Evolutionary conservation across 2,113 vertebrate genomes (phyloP).

Genomic region (Spermophilus dauricus): DNA sequence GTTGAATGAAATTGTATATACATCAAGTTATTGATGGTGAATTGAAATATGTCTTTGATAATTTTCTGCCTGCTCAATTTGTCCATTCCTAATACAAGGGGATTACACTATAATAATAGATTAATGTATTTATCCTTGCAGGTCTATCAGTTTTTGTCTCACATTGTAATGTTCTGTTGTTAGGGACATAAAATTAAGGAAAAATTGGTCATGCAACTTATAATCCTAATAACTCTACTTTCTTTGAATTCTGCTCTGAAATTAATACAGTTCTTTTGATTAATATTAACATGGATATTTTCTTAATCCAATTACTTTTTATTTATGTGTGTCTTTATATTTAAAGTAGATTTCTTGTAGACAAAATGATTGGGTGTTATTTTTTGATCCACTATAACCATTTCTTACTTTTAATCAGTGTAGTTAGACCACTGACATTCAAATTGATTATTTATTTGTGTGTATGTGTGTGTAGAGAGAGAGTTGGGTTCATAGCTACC

Average conservation of each 20-base stretch:
- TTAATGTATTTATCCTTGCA: not conserved
- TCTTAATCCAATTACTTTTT: not conserved
- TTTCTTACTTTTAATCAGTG: not conserved
- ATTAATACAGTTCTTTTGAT: not conserved
- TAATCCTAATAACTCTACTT: not conserved
- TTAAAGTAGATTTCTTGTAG: not conserved
- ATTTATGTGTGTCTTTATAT: not conserved
- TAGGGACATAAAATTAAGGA: not conserved
- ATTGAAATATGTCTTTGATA: not conserved
- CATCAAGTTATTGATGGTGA: not conserved
- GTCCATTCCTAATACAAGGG: not conserved
- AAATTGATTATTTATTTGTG: too few species aligned
- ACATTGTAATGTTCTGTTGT: not conserved
- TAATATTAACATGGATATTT: not conserved
- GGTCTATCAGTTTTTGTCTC: not conserved
- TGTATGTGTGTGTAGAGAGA: not conserved
- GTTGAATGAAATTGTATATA: not conserved
- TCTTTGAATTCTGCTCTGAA: not conserved
- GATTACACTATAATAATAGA: not conserved
- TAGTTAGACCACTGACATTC: not conserved
- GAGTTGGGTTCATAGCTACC: not conserved
- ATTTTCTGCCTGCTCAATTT: not conserved
- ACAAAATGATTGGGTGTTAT: not conserved
- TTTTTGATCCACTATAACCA: not conserved
- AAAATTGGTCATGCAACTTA: too few species aligned